These are phyloP conservation scores for Atta cephalotes DNA, from an alignment of 1,140 invertebrate genomes.

Conservation along the genomic window DNA sequence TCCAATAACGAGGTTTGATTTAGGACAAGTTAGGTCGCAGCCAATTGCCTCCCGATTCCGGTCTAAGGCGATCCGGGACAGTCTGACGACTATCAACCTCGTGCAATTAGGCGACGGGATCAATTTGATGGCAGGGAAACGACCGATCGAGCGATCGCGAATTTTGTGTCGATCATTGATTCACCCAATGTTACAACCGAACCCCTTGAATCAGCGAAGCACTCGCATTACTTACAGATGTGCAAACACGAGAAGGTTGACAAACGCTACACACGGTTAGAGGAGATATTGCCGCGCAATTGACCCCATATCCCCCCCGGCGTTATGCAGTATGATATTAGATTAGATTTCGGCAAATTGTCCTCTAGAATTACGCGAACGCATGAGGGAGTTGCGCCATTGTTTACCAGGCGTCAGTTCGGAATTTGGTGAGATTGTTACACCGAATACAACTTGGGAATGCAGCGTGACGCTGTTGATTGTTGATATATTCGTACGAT, in stretches of 20 bases:
- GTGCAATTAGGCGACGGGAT: slow-evolving; percentile 45
- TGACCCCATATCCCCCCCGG: slow-evolving; percentile 59
- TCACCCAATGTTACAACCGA: slow-evolving; percentile 9
- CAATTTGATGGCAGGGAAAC: slow-evolving; percentile 65
- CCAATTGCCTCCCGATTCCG: slow-evolving; percentile 39
- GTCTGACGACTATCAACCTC: slow-evolving; percentile 21
- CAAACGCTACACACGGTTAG: slow-evolving; percentile 66
- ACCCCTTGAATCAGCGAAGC: slow-evolving; percentile 3
- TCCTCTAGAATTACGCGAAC: slow-evolving; percentile 61
- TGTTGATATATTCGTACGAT: slow-evolving; percentile 42
- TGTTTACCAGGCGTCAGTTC: slow-evolving; percentile 27
- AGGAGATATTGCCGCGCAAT: slow-evolving; percentile 71
- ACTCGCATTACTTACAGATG: slow-evolving; percentile 73
- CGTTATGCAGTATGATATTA: slow-evolving; percentile 69
- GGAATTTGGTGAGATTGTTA: slow-evolving; percentile 50
- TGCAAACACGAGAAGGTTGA: slow-evolving; percentile 75
- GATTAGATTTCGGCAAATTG: slow-evolving; percentile 71
- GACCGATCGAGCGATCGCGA: slow-evolving; percentile 62
- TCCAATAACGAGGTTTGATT: slow-evolving; percentile 39
- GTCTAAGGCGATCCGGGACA: slow-evolving; percentile 41
- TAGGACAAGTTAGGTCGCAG: slow-evolving; percentile 12
- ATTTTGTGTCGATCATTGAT: slow-evolving; percentile 65
- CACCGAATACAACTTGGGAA: slow-evolving; percentile 34
- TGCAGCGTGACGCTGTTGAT: slow-evolving; percentile 11
- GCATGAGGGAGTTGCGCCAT: slow-evolving; percentile 26